Conservation (phyloP, 2,797 vertebrate species). For the Emydoidea blandingii region DNA sequence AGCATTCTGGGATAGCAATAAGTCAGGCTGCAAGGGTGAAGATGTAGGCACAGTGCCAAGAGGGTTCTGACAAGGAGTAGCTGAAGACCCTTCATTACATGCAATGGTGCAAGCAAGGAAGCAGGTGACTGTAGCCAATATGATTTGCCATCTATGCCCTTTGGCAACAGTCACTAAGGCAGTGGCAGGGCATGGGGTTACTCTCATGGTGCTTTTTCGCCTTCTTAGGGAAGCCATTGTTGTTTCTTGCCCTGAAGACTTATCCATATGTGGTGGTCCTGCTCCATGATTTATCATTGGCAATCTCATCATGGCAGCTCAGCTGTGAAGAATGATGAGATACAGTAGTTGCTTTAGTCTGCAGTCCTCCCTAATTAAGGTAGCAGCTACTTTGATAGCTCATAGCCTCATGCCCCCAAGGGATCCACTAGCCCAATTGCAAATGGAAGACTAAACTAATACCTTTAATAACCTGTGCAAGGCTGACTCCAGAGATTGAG, state of each 20-base stretch:
- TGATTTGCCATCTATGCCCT: rapidly evolving
- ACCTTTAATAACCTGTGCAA: neutral
- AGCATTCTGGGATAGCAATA: rapidly evolving
- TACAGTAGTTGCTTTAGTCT: neutral
- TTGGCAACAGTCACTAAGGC: rapidly evolving
- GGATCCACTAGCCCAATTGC: neutral
- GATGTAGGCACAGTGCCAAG: rapidly evolving
- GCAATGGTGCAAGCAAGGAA: rapidly evolving
- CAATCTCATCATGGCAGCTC: neutral
- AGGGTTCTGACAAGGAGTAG: rapidly evolving
- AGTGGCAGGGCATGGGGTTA: rapidly evolving
- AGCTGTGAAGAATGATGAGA: neutral
- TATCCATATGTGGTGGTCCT: rapidly evolving
- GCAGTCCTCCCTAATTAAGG: neutral
- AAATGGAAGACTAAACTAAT: neutral
- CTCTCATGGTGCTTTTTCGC: rapidly evolving
- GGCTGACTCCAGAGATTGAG: neutral
- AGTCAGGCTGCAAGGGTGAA: rapidly evolving
- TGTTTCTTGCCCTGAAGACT: rapidly evolving
- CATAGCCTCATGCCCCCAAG: neutral
- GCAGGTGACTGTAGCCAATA: neutral
- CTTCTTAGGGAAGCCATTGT: rapidly evolving
- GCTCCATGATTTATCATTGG: rapidly evolving
- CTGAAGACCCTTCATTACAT: rapidly evolving
- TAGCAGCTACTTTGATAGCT: neutral